Evolutionary conservation across 2,888 invertebrate species (phyloP), one percentile per base, ranked within the genome.

Genomic region (Meandrusa payeni): DNA sequence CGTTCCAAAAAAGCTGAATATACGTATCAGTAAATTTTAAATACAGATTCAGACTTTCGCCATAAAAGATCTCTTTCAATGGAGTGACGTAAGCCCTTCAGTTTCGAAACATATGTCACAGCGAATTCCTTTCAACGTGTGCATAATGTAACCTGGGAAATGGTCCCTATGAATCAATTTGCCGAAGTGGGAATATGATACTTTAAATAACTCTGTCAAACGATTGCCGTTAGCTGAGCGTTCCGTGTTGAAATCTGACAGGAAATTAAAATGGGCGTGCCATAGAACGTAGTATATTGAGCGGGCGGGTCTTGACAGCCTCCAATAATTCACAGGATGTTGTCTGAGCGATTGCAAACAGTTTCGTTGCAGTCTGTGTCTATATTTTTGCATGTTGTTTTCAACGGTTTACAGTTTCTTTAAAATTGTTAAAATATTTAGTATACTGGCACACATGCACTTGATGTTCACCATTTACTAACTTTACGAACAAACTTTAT

Each of bases 211-310:
- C n/a, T 23, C 38, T 40, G 41, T 46, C 29, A 45, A 48, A 48
- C 38, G 41, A 37, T 27, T 47, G 32, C 36, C 46, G 41, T 46
- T 33, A 23, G 22, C 19, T 33, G 19, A 39, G 46, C 37, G 55
- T 56, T 52, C 55, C 61, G 59, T 62, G 64, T 64, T 69, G 72
- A 74, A 71, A 76, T 69, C 73, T 61, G 69, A 48, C 77, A 78
- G 83, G 83, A 85, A 82, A 85, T 85, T 80, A 77, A 68, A 82
- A 78, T 82, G 79, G 83, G 82, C 81, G 83, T 71, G 56, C 57
- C 74, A 55, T 58, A 64, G 64, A 62, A 73, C 70, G 55, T 54
- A 64, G 72, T 67, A 77, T 76, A 76, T 76, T 71, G 74, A 74
- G 64, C 71, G 62, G 67, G 71, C 71, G 72, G 66, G 60, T 54